Evolutionary conservation across 2,113 vertebrate species (phyloP).

Genomic region (Drymodes brunneopygia): DNA sequence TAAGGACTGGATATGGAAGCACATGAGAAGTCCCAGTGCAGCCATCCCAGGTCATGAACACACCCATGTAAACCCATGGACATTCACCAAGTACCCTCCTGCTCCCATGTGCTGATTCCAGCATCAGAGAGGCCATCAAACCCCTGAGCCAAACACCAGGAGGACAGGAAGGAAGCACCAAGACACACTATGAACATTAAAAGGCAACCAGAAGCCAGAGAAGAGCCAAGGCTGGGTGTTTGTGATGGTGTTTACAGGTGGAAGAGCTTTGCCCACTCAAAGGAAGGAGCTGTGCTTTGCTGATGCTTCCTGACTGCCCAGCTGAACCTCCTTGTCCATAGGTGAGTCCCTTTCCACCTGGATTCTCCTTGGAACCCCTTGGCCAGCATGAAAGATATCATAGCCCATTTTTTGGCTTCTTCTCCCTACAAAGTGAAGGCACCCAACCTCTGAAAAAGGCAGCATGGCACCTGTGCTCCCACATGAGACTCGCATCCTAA

Average conservation of each 20-base stretch:
- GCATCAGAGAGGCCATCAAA: background rate
- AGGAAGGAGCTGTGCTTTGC: background rate
- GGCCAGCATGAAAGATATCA: background rate
- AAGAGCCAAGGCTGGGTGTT: background rate
- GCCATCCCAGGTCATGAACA: background rate
- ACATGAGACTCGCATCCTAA: background rate
- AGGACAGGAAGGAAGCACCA: background rate
- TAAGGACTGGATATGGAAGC: background rate
- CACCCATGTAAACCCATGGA: background rate
- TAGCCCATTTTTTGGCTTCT: background rate
- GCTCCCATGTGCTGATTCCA: background rate
- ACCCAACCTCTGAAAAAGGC: background rate
- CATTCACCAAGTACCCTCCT: background rate
- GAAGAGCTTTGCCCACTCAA: accelerated
- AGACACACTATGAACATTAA: background rate
- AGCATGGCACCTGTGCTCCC: accelerated
- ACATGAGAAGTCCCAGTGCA: background rate
- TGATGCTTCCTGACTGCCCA: background rate
- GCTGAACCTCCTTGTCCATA: background rate
- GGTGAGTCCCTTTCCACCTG: background rate
- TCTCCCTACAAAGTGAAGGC: background rate
- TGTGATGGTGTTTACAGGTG: background rate
- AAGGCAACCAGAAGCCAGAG: background rate
- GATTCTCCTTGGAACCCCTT: background rate
- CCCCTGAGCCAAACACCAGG: background rate